Evolutionary conservation across 2,797 vertebrate genomes (phyloP), one percentile per base, ranked within the genome.

Genomic region (Coregonus sp.): DNA sequence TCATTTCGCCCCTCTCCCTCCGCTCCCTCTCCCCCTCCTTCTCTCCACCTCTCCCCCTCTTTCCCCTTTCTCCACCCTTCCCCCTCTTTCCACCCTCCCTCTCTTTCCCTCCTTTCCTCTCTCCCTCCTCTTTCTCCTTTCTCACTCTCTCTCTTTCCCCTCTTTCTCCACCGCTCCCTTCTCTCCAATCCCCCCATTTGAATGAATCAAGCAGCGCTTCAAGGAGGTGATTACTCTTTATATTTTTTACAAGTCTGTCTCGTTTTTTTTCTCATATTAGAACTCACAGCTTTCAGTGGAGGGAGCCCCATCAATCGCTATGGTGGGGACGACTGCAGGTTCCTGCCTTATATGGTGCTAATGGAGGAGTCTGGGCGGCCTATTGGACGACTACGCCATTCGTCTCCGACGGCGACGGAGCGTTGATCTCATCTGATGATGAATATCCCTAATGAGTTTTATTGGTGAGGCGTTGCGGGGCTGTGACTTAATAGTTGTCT

Each of bases 301-400:
- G 76, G 79, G 72, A 80, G 47, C 68, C 80, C 76, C 76, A 90
- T 90, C 86, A 86, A 80, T 87, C 85, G 75, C 67, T 31, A 52
- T 16, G 67, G 52, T 6, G 52, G 40, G 40, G 40, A 47, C 40
- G 9, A 47, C 40, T 47, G 40, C 73, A 70, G 9, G 40, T 20
- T 65, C 25, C 12, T 18, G 29, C 84, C 74, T 20, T 79, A 77
- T 80, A 81, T 61, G 79, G 75, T 56, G 69, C 74, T 88, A 87
- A 88, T 85, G 81, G 78, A 78, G 78, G 29, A 63, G 78, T 67
- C 81, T 85, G 16, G 73, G 51, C 69, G 85, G 80, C 81, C 83
- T 77, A 86, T 89, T 83, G 72, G 73, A 86, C 72, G 1, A 33
- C 7, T 73, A 78, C 54, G 16, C 63, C 66, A 79, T 72, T 73